Base-by-base conservation (phyloP, 2,888 invertebrate genomes). In the Rhorus exstirpatorius region DNA sequence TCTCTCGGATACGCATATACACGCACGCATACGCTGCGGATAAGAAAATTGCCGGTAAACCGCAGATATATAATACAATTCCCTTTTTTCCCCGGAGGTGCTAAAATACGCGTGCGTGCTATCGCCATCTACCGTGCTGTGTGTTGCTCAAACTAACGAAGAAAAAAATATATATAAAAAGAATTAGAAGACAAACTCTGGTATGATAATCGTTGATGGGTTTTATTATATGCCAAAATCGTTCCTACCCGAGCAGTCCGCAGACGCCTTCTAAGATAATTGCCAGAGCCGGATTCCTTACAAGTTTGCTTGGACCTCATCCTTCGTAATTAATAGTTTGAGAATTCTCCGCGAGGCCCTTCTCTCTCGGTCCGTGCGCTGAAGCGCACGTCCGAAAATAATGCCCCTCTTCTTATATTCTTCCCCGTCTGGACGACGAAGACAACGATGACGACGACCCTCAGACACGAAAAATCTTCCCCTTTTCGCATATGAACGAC, bases 241-340 rank as follows among this genome's bases (percentile, higher is more conserved):
- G 51, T 53, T 61, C 17, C 60, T 55, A 61, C 49, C 38, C 72
- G 74, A 65, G 68, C 35, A 65, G 68, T 24, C 68, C 53, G 14
- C 72, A 55, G 79, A 79, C 79, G 86, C 85, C 86, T 86, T 86
- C 86, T 68, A 83, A 86, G 88, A 88, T 92, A 92, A 92, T 92
- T 89, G 90, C 88, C 87, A 83, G 90, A 89, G 89, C 91, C 87
- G 90, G 90, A 92, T 91, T 91, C 90, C 90, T 75, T 85, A 85
- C 86, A 84, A 88, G 87, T 86, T 70, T 63, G 24, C 49, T 31
- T 75, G 67, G 82, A 84, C 86, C 86, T 81, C n/a, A n/a, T n/a
- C 58, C 14, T 65, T 72, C 87, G 86, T 91, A 92, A 92, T 92
- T 91, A 92, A 92, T 91, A 91, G 91, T 89, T 89, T 82, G 85